phyloP scores from a whole-genome alignment of 2,888 invertebrate species.

The Trissoscelio sp. region DNA sequence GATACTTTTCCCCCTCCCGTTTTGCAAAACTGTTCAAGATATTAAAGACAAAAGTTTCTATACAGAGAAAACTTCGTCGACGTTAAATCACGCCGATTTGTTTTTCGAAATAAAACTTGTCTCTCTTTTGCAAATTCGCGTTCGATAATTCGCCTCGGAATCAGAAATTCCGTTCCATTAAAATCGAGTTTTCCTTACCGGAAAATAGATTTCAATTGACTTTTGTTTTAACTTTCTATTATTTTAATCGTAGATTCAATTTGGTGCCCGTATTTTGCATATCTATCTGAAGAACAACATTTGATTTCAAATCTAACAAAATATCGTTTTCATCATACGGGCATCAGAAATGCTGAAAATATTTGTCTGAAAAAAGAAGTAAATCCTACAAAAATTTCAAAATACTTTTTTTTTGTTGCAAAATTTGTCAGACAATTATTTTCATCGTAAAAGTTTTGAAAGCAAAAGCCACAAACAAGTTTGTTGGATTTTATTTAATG shows the following conservation, averaged over 20 bases:
- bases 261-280: constrained; percentile 25
- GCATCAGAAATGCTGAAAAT: too few species aligned
- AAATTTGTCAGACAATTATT: too few species aligned
- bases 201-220: constrained; percentile 30
- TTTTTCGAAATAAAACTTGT: constrained; percentile 22
- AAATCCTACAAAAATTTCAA: too few species aligned
- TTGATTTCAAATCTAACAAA: too few species aligned
- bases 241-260: constrained; percentile 50
- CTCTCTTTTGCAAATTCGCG: constrained; percentile 16
- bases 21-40: constrained; percentile 15
- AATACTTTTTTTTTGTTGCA: too few species aligned
- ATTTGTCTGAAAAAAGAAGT: too few species aligned
- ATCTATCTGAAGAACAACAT: constrained; percentile 22
- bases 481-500: constrained; percentile 13
- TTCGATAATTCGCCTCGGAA: constrained; percentile 22
- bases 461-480: background rate
- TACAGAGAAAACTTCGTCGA: too few species aligned
- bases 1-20: constrained; percentile 11
- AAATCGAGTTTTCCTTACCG: constrained; percentile 18
- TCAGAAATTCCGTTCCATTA: constrained; percentile 47
- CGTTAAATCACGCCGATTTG: background rate
- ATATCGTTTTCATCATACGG: too few species aligned
- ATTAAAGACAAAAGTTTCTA: constrained; percentile 8
- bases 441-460: too few species aligned
- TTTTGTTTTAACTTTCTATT: constrained; percentile 42